Percentiles rank a stretch among this genome's conserved stretches.
These are phyloP conservation scores for Thymelicus sylvestris DNA, from an alignment of 2,888 invertebrate genomes.

Conservation along the genomic window DNA sequence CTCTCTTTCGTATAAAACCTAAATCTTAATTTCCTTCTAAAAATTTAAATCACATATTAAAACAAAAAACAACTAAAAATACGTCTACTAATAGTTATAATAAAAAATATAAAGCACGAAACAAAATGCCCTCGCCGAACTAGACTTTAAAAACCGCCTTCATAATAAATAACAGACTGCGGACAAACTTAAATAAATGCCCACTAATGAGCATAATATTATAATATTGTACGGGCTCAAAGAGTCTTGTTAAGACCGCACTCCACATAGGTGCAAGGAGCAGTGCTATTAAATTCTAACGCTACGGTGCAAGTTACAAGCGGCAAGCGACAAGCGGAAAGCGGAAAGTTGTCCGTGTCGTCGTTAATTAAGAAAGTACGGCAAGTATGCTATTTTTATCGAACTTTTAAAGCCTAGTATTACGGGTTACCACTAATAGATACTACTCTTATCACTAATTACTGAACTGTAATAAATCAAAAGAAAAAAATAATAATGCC, in stretches of 20 bases:
- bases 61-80: neutral
- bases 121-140: constrained; percentile 31
- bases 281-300: constrained; percentile 80
- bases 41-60: neutral
- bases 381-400: no score
- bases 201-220: constrained; percentile 82
- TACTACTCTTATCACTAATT: no score
- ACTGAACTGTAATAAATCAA: no score
- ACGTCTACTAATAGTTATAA: constrained; percentile 26
- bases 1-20: no score
- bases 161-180: constrained; percentile 51
- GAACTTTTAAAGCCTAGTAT: no score
- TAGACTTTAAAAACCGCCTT: constrained; percentile 32
- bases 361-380: no score
- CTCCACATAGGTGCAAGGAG: constrained; percentile 66
- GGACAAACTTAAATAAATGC: constrained; percentile 62
- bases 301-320: constrained; percentile 56
- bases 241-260: constrained; percentile 77
- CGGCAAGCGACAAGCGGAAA: neutral
- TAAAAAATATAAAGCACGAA: constrained; percentile 21
- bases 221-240: constrained; percentile 73
- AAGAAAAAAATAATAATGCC: no score
- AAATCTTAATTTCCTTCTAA: neutral
- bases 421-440: no score
- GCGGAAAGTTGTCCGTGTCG: no score